Conservation (phyloP, 2,797 vertebrate species). For the Falco biarmicus region DNA sequence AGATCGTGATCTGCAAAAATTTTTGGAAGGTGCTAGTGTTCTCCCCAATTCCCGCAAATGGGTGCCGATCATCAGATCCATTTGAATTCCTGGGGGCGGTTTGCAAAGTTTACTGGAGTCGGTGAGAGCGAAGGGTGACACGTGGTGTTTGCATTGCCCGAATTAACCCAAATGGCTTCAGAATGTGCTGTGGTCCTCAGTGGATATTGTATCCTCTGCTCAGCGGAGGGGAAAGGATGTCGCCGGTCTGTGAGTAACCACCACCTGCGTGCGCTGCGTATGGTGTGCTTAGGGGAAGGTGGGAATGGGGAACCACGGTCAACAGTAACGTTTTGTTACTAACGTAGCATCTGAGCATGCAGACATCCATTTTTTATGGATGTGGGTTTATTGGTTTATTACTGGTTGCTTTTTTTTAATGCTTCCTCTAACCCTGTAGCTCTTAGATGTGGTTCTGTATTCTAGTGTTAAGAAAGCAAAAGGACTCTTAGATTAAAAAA, state of each 20-base stretch:
- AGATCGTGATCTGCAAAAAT: neutral
- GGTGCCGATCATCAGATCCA: neutral
- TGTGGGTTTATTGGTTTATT: neutral
- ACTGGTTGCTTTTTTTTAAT: neutral
- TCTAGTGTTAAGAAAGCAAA: neutral
- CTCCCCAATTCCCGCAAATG: neutral
- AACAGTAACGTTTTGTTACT: neutral
- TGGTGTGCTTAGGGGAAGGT: neutral
- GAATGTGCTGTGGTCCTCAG: neutral
- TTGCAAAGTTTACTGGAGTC: neutral
- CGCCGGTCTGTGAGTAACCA: neutral
- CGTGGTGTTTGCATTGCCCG: neutral
- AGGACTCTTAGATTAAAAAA: neutral
- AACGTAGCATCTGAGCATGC: neutral
- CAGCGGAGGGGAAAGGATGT: fast-evolving
- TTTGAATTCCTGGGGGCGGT: neutral
- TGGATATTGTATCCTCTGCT: fast-evolving
- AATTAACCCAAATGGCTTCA: neutral
- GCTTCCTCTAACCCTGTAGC: neutral
- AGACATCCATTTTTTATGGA: neutral
- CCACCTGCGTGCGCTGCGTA: neutral
- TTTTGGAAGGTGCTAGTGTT: neutral
- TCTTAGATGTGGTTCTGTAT: neutral
- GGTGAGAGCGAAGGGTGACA: fast-evolving
- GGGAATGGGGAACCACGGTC: neutral